Conservation (phyloP, 2,888 invertebrate genomes). For the Dynastes tityus region DNA sequence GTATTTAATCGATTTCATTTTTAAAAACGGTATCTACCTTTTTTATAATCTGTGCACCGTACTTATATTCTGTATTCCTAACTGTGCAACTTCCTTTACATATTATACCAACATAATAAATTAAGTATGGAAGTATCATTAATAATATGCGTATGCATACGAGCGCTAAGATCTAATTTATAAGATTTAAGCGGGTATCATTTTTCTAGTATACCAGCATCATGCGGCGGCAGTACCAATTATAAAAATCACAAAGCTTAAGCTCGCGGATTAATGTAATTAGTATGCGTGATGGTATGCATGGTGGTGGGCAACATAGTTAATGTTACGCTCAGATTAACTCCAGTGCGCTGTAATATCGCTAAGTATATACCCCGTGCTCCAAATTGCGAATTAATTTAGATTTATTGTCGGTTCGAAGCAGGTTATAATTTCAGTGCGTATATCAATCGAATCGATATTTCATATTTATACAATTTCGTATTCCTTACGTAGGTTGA, state of each 20-base stretch:
- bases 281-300: constrained; percentile 16
- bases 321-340: constrained; percentile 26
- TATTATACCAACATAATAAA: constrained; percentile 9
- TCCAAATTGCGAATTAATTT: constrained; percentile 46
- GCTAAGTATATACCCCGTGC: constrained; percentile 30
- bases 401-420: constrained; percentile 48
- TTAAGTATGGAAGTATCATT: constrained; percentile 10
- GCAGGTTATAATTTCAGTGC: constrained; percentile 51
- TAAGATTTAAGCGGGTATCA: constrained; percentile 11
- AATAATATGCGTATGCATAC: constrained; percentile 36
- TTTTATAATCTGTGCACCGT: background rate
- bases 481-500: constrained; percentile 47
- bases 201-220: constrained; percentile 8
- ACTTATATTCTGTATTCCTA: background rate
- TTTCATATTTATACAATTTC: constrained; percentile 34
- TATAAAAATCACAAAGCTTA: constrained; percentile 27
- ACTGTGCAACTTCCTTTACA: background rate
- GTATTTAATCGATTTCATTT: too few relatives aligned
- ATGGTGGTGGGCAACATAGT: constrained; percentile 13
- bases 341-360: constrained; percentile 24
- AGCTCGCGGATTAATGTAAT: constrained; percentile 17
- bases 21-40: too few relatives aligned
- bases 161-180: background rate
- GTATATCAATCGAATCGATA: constrained; percentile 48
- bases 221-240: constrained; percentile 14